Conservation (phyloP, 2,113 vertebrate species). For the Charadrius vociferus region DNA sequence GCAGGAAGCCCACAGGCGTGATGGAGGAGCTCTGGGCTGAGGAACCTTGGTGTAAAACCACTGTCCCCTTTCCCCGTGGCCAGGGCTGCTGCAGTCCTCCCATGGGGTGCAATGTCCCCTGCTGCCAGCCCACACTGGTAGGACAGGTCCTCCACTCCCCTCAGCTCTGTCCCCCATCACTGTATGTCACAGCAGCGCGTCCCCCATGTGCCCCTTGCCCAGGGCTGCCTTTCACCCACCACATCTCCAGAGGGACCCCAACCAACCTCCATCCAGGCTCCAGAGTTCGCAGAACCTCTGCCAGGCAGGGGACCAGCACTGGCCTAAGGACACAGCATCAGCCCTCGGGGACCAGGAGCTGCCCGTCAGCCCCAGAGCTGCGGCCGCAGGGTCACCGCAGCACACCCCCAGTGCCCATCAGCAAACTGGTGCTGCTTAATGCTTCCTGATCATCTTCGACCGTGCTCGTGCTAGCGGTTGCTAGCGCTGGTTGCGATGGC, state of each 20-base stretch:
- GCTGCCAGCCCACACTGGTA: neutral
- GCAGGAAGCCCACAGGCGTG: neutral
- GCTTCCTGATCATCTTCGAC: neutral
- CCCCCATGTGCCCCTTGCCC: neutral
- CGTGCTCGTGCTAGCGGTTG: neutral
- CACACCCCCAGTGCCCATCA: neutral
- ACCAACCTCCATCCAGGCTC: neutral
- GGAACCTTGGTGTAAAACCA: neutral
- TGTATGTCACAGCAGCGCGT: neutral
- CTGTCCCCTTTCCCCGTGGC: neutral
- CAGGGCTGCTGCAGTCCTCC: neutral
- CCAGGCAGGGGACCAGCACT: rapidly evolving
- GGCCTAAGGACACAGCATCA: neutral
- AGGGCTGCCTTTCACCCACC: neutral
- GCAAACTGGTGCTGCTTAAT: neutral
- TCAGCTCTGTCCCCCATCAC: neutral
- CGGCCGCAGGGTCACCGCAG: neutral
- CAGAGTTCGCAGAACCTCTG: neutral
- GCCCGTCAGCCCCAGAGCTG: neutral
- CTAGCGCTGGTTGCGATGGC: neutral
- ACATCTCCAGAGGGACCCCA: neutral
- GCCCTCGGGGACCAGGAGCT: neutral
- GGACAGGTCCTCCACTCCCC: neutral
- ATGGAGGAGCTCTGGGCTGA: neutral
- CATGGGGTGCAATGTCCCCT: neutral